Conservation (phyloP, 2,797 vertebrate genomes). For the Gallinago stenura region DNA sequence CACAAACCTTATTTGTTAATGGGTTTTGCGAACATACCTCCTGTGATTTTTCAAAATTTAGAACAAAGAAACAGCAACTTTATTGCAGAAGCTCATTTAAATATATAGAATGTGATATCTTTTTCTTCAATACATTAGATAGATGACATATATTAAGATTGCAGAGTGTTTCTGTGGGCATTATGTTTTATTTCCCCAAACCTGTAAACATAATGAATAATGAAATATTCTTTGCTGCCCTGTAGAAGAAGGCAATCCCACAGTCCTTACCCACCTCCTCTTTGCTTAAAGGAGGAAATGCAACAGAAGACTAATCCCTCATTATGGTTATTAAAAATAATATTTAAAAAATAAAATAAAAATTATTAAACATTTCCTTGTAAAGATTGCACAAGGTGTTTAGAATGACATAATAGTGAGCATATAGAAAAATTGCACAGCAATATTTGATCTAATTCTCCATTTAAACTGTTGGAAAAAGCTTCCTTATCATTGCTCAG, state of each 20-base stretch:
- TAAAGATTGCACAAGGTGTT: background rate
- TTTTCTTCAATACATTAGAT: background rate
- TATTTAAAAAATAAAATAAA: background rate
- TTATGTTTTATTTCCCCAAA: background rate
- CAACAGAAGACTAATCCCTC: background rate
- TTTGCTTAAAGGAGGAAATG: background rate
- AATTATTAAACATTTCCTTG: background rate
- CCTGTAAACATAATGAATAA: background rate
- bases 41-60: conserved; percentile 35
- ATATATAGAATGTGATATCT: background rate
- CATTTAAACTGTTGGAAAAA: background rate
- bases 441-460: background rate
- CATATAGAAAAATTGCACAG: background rate
- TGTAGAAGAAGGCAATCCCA: background rate
- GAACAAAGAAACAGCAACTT: background rate
- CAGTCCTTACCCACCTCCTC: background rate
- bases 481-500: background rate
- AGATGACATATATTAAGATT: background rate
- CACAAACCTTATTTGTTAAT: conserved; percentile 67
- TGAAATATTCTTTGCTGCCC: background rate
- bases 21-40: conserved; percentile 42
- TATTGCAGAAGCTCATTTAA: conserved; percentile 15
- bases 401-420: background rate
- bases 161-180: background rate
- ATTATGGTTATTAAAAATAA: background rate